Base-by-base conservation (phyloP, 1,140 invertebrate genomes). In the Onthophagus taurus region DNA sequence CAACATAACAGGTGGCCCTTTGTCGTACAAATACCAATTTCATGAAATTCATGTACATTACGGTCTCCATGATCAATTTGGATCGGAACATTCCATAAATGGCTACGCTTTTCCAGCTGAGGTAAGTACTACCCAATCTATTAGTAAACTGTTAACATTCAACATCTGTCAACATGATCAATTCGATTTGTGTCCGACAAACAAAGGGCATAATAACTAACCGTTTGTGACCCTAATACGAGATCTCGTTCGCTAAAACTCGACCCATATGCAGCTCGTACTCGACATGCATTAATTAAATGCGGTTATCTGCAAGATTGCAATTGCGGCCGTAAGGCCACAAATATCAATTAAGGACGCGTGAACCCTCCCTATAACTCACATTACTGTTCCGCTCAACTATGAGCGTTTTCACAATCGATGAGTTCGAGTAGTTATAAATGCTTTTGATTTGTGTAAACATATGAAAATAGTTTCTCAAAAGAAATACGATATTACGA, bases 1-100 rank as follows among this genome's bases (percentile, higher is more conserved):
- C 49, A 96, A 95, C 67, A 85, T 97, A 42, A 89, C 85, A 0
- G 89, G 89, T 0, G 93, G 93, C 2, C 92, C 93, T 3, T 72
- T 96, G 14, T 91, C 90, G 36, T 98, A 97, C 69, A 87, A 85
- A 50, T 98, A 96, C 70, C 85, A 91, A 69, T 86, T 94, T 67
- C 83, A 92, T 64, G 81, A 92, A 67, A 85, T 91, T 52, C 84
- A 88, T 68, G 77, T 93, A 57, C 86, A 91, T 63, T 92, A 87
- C 55, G 89, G 89, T 1, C 73, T 86, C 11, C 78, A 85, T 51
- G 85, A 90, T 67, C 81, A 85, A 51, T 80, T 78, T 47, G 90
- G 90, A 8, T 92, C 88, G 23, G 90, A 95, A 63, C 90, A 95
- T 65, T 84, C 83, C 16, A 85, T 94, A 59, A 88, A 92, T 57